These are phyloP conservation scores for Cygnus buccinator DNA, from an alignment of 2,113 vertebrate species.

Conservation along the genomic window DNA sequence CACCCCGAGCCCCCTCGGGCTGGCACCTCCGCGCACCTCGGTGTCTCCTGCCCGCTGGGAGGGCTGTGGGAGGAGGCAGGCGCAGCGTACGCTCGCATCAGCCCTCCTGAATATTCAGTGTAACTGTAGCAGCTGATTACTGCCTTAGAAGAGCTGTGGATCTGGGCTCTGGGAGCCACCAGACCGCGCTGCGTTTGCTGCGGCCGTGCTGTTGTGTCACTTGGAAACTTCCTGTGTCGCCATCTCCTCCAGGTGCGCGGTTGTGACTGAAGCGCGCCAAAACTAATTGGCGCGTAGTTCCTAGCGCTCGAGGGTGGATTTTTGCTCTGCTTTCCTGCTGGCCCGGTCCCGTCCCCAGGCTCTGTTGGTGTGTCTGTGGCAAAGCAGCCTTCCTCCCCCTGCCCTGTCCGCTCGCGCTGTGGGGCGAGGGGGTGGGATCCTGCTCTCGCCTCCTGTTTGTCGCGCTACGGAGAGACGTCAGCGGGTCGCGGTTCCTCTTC, in stretches of 20 bases:
- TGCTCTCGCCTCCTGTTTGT: background rate
- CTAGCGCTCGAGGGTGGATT: background rate
- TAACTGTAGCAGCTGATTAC: background rate
- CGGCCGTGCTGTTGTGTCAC: background rate
- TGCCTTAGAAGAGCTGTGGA: background rate
- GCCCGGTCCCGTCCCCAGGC: background rate
- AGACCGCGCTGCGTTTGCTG: fast-evolving
- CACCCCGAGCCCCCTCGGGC: fast-evolving
- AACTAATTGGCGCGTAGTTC: background rate
- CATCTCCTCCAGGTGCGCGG: background rate
- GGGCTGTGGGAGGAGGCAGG: background rate
- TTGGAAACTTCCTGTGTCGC: background rate
- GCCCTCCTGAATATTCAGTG: background rate
- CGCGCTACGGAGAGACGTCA: no score
- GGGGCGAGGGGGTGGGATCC: no score
- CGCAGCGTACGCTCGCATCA: fast-evolving
- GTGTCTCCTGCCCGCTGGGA: background rate
- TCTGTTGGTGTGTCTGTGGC: background rate
- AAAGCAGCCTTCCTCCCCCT: background rate
- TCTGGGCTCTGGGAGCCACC: background rate
- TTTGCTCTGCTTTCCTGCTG: background rate
- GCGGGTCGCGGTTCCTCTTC: background rate
- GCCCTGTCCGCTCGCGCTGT: background rate
- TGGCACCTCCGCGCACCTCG: background rate
- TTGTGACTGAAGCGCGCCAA: background rate